A percentile compares a stretch with the other conserved stretches of the same genome.
Conservation (phyloP, 2,888 invertebrate genomes). For the Agrilus mali region DNA sequence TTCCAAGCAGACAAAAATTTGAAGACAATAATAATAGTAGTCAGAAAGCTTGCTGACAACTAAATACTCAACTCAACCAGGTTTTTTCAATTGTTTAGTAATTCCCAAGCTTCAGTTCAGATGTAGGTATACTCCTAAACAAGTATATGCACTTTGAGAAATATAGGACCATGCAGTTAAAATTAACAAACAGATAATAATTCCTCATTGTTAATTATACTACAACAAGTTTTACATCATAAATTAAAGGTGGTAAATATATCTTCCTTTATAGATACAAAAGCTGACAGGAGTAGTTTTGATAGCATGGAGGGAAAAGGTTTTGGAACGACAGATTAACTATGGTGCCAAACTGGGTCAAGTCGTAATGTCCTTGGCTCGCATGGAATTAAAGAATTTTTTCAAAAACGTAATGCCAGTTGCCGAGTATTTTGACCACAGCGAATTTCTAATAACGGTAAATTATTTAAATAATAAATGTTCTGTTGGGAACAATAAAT, state of each 20-base stretch:
- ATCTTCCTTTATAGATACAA: slow-evolving; percentile 53
- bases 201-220: too few species aligned
- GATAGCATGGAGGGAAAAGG: slow-evolving; percentile 77
- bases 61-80: too few species aligned
- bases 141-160: too few species aligned
- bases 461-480: slow-evolving; percentile 15
- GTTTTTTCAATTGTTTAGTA: too few species aligned
- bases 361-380: slow-evolving; percentile 67
- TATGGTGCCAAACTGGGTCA: slow-evolving; percentile 82
- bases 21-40: too few species aligned
- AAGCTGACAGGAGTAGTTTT: slow-evolving; percentile 76
- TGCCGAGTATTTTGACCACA: slow-evolving; percentile 82
- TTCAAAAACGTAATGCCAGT: slow-evolving; percentile 82
- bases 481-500: too few species aligned
- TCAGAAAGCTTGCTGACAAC: too few species aligned
- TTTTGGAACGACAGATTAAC: slow-evolving; percentile 79
- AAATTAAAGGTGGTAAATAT: background rate
- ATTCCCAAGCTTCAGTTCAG: too few species aligned
- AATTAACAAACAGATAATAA: too few species aligned
- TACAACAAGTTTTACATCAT: background rate
- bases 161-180: too few species aligned
- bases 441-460: slow-evolving; percentile 62
- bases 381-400: slow-evolving; percentile 83
- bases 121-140: too few species aligned
- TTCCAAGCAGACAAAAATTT: too few species aligned